phyloP scores from a whole-genome alignment of 2,797 vertebrate species.

The Sebastes taczanowskii region DNA sequence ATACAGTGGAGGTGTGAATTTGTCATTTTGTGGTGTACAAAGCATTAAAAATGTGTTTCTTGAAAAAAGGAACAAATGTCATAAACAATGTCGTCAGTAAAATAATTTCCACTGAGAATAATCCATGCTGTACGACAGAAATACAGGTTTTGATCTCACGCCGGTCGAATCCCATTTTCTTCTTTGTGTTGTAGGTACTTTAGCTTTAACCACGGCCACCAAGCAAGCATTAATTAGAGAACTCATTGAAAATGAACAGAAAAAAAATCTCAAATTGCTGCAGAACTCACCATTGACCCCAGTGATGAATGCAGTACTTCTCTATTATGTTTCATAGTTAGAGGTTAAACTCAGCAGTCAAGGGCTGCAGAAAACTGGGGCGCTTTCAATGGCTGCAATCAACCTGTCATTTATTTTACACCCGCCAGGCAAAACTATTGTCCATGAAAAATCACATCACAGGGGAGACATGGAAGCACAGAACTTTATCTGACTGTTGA shows the following conservation, averaged over 20 bases:
- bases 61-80: neutral
- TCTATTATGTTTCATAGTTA: neutral
- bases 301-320: conserved; percentile 36
- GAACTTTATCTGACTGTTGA: conserved; percentile 29
- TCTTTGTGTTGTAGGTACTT: neutral
- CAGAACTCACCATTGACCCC: neutral
- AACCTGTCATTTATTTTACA: conserved; percentile 58
- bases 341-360: conserved; percentile 14
- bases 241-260: neutral
- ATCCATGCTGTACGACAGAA: neutral
- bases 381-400: conserved; percentile 49
- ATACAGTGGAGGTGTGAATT: neutral
- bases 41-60: neutral
- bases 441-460: conserved; percentile 44
- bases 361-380: conserved; percentile 13
- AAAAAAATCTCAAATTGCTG: neutral
- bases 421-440: conserved; percentile 44
- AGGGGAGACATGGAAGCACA: conserved; percentile 6
- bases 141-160: neutral
- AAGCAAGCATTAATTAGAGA: neutral
- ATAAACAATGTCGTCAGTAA: neutral
- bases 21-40: neutral
- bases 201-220: too few relatives aligned
- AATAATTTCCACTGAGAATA: neutral
- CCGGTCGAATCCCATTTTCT: neutral